phyloP scores from a whole-genome alignment of 1,140 invertebrate species.

The Aphidius gifuensis region DNA sequence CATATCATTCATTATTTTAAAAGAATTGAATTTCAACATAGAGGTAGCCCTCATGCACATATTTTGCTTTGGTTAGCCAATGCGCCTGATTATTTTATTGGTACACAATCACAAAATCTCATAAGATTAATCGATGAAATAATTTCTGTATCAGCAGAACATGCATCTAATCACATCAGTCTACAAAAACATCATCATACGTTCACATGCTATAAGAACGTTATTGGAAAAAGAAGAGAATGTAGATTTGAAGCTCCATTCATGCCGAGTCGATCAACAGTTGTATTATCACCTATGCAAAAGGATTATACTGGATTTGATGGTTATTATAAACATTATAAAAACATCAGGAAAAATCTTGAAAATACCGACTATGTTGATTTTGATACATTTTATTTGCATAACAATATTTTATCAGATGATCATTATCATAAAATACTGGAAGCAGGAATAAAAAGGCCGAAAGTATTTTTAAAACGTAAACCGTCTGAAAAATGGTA shows the following conservation, averaged over 20 bases:
- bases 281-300: slow-evolving; percentile 30
- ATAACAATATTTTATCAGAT: slow-evolving; percentile 27
- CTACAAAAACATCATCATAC: slow-evolving; percentile 28
- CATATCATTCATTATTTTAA: slow-evolving; percentile 34
- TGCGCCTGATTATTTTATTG: slow-evolving; percentile 33
- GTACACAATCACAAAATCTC: too few species aligned
- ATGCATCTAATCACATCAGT: slow-evolving; percentile 32
- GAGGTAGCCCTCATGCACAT: slow-evolving; percentile 42
- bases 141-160: slow-evolving; percentile 24
- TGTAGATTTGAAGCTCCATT: slow-evolving; percentile 39
- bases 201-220: slow-evolving; percentile 32
- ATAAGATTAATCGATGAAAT: slow-evolving; percentile 14
- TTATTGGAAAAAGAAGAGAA: slow-evolving; percentile 14
- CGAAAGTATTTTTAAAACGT: background rate
- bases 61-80: slow-evolving; percentile 39
- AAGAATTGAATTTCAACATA: slow-evolving; percentile 44
- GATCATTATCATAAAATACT: slow-evolving; percentile 21
- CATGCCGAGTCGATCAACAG: slow-evolving; percentile 28
- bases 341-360: slow-evolving; percentile 23
- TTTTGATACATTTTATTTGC: slow-evolving; percentile 25
- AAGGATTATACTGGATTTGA: slow-evolving; percentile 8
- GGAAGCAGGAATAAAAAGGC: slow-evolving; percentile 28
- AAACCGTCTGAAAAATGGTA: too few species aligned
- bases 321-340: too few species aligned
- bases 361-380: slow-evolving; percentile 23